Conservation (phyloP, 2,113 vertebrate species). For the Eclectus roratus region DNA sequence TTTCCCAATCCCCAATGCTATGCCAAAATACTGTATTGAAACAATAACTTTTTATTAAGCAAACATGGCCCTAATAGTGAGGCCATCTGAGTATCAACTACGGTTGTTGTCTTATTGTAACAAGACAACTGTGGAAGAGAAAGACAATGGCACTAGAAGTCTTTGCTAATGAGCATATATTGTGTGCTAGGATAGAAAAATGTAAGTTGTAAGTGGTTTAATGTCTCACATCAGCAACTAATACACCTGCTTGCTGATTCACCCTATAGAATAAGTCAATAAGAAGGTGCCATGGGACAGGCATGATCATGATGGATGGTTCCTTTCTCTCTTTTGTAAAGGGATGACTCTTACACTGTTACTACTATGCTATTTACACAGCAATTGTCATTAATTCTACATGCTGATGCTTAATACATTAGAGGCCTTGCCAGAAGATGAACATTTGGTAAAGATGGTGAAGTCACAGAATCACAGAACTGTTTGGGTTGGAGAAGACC, state of each 20-base stretch:
- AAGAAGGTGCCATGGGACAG: background rate
- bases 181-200: background rate
- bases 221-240: background rate
- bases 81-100: background rate
- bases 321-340: background rate
- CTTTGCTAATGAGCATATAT: background rate
- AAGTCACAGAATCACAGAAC: background rate
- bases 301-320: fast-evolving
- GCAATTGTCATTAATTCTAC: background rate
- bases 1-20: background rate
- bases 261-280: background rate
- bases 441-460: background rate
- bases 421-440: background rate
- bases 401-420: background rate
- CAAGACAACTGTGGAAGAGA: background rate
- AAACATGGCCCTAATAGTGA: background rate
- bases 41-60: background rate
- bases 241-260: background rate
- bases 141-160: background rate
- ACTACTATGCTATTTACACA: background rate
- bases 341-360: background rate
- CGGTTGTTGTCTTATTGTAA: background rate
- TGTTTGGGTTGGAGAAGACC: background rate
- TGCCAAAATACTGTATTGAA: background rate
- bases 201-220: background rate